Evolutionary conservation across 2,113 vertebrate genomes (phyloP).

Genomic region (Thalassarche chlororhynchos): DNA sequence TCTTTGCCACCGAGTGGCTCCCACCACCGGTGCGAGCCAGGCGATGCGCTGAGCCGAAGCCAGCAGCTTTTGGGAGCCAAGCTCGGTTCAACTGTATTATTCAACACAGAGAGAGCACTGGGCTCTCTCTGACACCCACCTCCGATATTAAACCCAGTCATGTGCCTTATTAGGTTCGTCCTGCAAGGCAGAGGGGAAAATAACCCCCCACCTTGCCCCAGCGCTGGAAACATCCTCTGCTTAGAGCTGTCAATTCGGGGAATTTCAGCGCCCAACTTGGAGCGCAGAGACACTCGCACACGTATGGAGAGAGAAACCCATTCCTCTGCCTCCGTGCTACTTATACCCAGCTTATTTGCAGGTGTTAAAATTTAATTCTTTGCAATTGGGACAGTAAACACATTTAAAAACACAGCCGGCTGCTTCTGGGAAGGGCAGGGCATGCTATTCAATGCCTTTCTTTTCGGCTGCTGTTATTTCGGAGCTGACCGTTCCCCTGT

Average conservation of each 20-base stretch:
- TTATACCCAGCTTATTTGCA: slow-evolving; percentile 55
- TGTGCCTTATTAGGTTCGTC: slow-evolving; percentile 56
- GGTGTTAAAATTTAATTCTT: slow-evolving; percentile 74
- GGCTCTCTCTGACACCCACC: not conserved
- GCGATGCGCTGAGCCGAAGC: not conserved
- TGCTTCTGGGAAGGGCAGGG: slow-evolving; percentile 40
- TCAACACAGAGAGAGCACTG: not conserved
- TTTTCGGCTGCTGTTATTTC: not conserved
- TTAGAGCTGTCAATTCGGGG: slow-evolving; percentile 60
- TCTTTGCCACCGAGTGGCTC: slow-evolving; percentile 46
- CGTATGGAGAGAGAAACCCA: slow-evolving; percentile 26
- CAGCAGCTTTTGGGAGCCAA: slow-evolving; percentile 8
- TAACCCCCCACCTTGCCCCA: slow-evolving; percentile 35
- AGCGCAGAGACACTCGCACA: slow-evolving; percentile 18
- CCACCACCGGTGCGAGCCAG: not conserved
- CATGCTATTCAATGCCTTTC: not conserved
- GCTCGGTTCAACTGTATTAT: not conserved
- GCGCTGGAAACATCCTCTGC: slow-evolving; percentile 58
- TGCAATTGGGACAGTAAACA: slow-evolving; percentile 67
- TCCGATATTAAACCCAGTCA: slow-evolving; percentile 29
- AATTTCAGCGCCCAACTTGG: slow-evolving; percentile 65
- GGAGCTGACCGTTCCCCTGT: not conserved
- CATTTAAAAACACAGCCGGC: slow-evolving; percentile 52
- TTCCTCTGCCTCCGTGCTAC: slow-evolving; percentile 49
- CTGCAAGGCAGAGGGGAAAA: not conserved